Evolutionary conservation across 2,113 vertebrate species (phyloP).

Genomic region (Tetraodon nigroviridis): DNA sequence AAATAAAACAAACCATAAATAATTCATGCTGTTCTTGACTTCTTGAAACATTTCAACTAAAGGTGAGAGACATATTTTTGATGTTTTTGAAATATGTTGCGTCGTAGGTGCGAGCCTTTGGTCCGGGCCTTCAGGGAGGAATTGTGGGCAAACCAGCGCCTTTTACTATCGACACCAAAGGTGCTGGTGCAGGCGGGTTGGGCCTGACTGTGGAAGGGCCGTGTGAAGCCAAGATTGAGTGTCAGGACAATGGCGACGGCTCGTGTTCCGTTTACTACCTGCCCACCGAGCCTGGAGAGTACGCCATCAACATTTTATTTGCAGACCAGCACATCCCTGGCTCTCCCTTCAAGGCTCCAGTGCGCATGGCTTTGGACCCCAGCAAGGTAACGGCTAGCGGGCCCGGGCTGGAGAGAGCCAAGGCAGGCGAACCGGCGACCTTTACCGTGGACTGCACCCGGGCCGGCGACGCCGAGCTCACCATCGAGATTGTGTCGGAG

Average conservation of each 20-base stretch:
- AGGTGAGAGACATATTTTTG: too few relatives aligned
- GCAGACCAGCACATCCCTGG: conserved; percentile 87
- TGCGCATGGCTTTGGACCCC: conserved; percentile 81
- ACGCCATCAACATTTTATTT: conserved; percentile 87
- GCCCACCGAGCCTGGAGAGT: conserved; percentile 85
- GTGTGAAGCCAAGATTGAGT: conserved; percentile 89
- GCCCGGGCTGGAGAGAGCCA: conserved; percentile 84
- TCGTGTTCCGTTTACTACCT: conserved; percentile 89
- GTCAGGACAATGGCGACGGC: conserved; percentile 87
- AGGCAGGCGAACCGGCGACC: conserved; percentile 77
- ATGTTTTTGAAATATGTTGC: conserved; percentile 1
- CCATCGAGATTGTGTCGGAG: conserved; percentile 91
- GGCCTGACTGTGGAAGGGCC: conserved; percentile 89
- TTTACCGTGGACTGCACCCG: conserved; percentile 91
- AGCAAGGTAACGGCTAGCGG: conserved; percentile 86
- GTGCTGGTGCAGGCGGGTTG: conserved; percentile 84
- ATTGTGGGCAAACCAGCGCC: conserved; percentile 83
- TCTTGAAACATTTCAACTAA: too few relatives aligned
- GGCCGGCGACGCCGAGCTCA: conserved; percentile 86
- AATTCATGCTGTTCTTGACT: background rate
- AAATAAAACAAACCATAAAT: background rate
- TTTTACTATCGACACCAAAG: conserved; percentile 90
- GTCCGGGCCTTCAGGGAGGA: conserved; percentile 85
- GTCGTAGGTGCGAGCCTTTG: conserved; percentile 83
- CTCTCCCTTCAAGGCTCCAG: conserved; percentile 85